phyloP scores from a whole-genome alignment of 2,888 invertebrate species.

The Phaedon cochleariae region DNA sequence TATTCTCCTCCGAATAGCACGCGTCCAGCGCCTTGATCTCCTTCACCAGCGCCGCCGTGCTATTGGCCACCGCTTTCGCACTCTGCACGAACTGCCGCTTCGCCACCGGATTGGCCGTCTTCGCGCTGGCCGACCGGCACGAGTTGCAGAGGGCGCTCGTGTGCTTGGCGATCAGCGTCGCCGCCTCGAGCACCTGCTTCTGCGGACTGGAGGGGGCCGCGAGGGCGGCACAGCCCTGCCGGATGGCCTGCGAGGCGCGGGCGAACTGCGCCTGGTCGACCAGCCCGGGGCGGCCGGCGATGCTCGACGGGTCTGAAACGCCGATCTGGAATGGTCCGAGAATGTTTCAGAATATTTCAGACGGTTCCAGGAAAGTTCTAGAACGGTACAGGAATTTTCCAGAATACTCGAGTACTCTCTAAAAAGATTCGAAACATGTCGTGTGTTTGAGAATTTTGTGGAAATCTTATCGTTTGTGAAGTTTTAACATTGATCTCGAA shows the following conservation, averaged over 20 bases:
- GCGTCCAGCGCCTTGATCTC: slow-evolving; percentile 91
- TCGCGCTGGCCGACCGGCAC: slow-evolving; percentile 87
- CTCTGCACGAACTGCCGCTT: slow-evolving; percentile 97
- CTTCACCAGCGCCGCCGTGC: slow-evolving; percentile 92
- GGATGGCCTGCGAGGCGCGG: slow-evolving; percentile 89
- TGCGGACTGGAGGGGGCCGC: slow-evolving; percentile 77
- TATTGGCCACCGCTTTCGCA: slow-evolving; percentile 96
- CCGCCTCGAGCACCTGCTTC: slow-evolving; percentile 87
- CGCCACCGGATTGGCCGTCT: slow-evolving; percentile 88
- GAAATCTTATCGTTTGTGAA: no score
- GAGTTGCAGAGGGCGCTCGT: slow-evolving; percentile 95
- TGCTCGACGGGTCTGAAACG: slow-evolving; percentile 89
- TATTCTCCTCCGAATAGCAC: slow-evolving; percentile 81
- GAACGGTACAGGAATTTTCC: no score
- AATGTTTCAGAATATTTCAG: no score
- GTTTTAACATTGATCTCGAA: no score
- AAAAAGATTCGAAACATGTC: no score
- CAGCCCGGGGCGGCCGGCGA: slow-evolving; percentile 86
- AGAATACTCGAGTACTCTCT: no score
- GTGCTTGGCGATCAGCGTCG: slow-evolving; percentile 95
- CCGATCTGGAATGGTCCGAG: slow-evolving; percentile 74
- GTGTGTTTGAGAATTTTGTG: no score
- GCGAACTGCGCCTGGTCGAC: slow-evolving; percentile 90
- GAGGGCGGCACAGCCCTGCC: slow-evolving; percentile 84
- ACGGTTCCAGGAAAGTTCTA: no score